Conservation (phyloP, 2,113 vertebrate genomes). For the Alces alces region DNA sequence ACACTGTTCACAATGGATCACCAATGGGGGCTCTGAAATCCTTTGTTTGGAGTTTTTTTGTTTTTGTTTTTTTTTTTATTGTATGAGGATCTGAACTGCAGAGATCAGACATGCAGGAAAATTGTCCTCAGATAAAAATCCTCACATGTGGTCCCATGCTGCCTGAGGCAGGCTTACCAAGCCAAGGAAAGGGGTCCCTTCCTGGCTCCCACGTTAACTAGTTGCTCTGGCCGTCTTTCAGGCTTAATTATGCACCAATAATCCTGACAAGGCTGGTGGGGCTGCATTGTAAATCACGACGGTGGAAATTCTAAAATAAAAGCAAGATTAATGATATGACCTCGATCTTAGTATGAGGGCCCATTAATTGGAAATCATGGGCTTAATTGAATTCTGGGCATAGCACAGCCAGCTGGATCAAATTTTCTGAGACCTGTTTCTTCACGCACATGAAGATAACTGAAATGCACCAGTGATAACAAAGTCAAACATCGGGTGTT, state of each 20-base stretch:
- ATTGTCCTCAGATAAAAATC: background rate
- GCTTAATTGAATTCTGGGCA: conserved; percentile 49
- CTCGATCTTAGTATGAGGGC: conserved; percentile 11
- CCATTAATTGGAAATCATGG: conserved; percentile 51
- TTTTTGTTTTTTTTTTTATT: background rate
- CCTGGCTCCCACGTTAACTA: background rate
- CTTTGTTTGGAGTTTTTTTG: background rate
- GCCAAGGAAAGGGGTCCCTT: background rate
- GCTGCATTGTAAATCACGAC: conserved; percentile 1
- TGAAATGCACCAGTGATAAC: background rate
- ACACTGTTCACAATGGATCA: background rate
- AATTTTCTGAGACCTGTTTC: conserved; percentile 17
- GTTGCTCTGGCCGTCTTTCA: background rate
- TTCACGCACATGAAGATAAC: background rate
- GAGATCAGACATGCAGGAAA: background rate
- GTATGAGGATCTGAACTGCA: background rate
- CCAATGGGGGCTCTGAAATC: background rate
- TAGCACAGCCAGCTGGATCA: background rate
- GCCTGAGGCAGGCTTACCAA: background rate
- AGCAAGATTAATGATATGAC: conserved; percentile 52
- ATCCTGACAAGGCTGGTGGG: conserved; percentile 30
- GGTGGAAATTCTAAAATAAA: conserved; percentile 59
- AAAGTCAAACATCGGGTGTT: background rate
- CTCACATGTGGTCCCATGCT: background rate
- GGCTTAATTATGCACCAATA: conserved; percentile 32